phyloP scores from a whole-genome alignment of 2,797 vertebrate genomes.

The Syngnathus rostellatus region DNA sequence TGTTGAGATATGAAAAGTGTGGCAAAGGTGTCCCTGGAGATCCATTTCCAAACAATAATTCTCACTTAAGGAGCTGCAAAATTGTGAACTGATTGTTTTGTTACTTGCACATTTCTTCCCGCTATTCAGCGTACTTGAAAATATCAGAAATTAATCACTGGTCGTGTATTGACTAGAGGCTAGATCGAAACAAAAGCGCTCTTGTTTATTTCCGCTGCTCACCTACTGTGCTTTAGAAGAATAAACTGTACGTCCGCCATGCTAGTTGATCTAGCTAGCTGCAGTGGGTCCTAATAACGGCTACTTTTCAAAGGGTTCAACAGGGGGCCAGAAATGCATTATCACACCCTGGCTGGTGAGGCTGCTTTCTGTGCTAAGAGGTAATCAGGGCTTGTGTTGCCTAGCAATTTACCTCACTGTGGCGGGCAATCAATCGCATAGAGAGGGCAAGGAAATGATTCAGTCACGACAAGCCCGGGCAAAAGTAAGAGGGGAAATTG shows the following conservation, averaged over 20 bases:
- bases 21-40: neutral
- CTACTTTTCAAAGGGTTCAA: slow-evolving; percentile 58
- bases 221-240: slow-evolving; percentile 18
- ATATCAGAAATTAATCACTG: slow-evolving; percentile 35
- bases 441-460: slow-evolving; percentile 74
- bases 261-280: slow-evolving; percentile 49
- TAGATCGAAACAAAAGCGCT: slow-evolving; percentile 18
- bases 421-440: slow-evolving; percentile 72
- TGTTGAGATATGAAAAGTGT: neutral
- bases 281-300: slow-evolving; percentile 61
- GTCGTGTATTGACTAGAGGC: slow-evolving; percentile 36
- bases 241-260: slow-evolving; percentile 29
- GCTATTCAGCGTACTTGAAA: slow-evolving; percentile 22
- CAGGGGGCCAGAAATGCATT: slow-evolving; percentile 65
- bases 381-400: slow-evolving; percentile 74
- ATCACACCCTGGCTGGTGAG: slow-evolving; percentile 65
- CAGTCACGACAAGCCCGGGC: slow-evolving; percentile 54
- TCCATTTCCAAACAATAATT: slow-evolving; percentile 27
- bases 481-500: slow-evolving; percentile 54
- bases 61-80: slow-evolving; percentile 9
- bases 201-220: slow-evolving; percentile 29
- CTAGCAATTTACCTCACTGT: slow-evolving; percentile 71
- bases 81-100: neutral
- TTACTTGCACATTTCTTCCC: neutral
- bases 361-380: slow-evolving; percentile 69